Base-by-base conservation (phyloP, 2,888 invertebrate genomes). In the Phalera bucephala region DNA sequence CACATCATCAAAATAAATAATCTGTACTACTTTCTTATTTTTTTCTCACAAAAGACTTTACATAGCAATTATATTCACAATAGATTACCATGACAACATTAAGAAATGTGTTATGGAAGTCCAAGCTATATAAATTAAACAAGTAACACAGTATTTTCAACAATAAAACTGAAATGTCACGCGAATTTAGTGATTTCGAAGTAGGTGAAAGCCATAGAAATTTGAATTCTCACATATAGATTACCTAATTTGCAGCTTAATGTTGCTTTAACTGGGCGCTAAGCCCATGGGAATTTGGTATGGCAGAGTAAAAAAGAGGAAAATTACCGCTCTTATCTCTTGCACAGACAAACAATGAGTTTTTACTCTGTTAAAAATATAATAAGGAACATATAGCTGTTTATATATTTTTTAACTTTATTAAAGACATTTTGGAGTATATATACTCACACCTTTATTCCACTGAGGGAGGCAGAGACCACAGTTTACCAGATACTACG, bases 241-340 rank as follows among this genome's bases (percentile, higher is more conserved):
- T 77, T 72, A 72, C 79, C 80, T 86, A 77, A 84, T 86, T 86
- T 85, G 77, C 78, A 80, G 73, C 52, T 80, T 77, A 84, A 84
- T 80, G 80, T 72, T 65, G 58, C 65, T 78, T 80, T 78, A 81
- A 65, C 68, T 59, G 45, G 62, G 57, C 61, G 64, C 57, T 51
- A 56, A 53, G 51, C 74, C 59, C 78, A 80, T 84, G 85, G 72
- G 84, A 87, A 78, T 68, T 55, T 52, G 55, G 45, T 52, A 38
- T 15, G 27, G 17, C 25, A 31, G 45, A 61, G 61, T 17, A 63
- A 76, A 73, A 66, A 59, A 57, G 52, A 54, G 41, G 51, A 64
- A 66, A 65, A 63, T 52, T 48, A 55, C 37, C 30, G 49, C 51
- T 54, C 57, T 58, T 64, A 63, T 67, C 50, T 52, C 43, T 48